Percentiles rank a stretch among this genome's conserved stretches.
Evolutionary conservation across 2,888 invertebrate genomes (phyloP).

Genomic region (Pegoplata infirma): DNA sequence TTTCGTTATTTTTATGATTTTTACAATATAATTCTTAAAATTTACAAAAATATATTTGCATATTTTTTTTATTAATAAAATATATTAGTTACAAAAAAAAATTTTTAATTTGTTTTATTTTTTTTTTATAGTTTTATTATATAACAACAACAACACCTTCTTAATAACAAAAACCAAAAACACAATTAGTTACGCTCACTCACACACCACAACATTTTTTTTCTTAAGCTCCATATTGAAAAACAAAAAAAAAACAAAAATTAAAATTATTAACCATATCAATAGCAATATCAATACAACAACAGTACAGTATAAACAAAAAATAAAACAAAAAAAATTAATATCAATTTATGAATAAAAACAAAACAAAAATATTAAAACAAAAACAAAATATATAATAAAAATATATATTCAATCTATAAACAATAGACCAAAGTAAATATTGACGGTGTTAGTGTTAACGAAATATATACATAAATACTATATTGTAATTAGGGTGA

Average conservation of each 20-base stretch:
- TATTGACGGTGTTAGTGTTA: conserved; percentile 72
- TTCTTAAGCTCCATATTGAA: conserved; percentile 28
- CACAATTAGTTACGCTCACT: conserved; percentile 3
- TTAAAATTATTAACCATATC: conserved; percentile 55
- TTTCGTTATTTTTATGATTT: conserved; percentile 65
- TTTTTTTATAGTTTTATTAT: conserved; percentile 61
- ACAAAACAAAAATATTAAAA: conserved; percentile 30
- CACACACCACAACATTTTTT: too few species aligned
- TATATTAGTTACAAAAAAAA: conserved; percentile 73
- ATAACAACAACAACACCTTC: conserved; percentile 13
- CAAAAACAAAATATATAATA: conserved; percentile 54
- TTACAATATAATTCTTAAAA: conserved; percentile 59
- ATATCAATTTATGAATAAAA: conserved; percentile 36
- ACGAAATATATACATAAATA: conserved; percentile 14
- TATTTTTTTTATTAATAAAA: conserved; percentile 74
- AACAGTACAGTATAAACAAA: conserved; percentile 62
- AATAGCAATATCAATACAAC: conserved; percentile 65
- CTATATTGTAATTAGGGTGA: background rate
- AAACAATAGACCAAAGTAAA: conserved; percentile 77
- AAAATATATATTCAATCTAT: conserved; percentile 64
- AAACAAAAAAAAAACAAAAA: conserved; percentile 28
- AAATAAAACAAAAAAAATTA: conserved; percentile 42
- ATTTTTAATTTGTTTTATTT: conserved; percentile 46
- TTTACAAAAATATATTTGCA: conserved; percentile 69
- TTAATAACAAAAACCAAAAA: background rate